phyloP scores from a whole-genome alignment of 2,797 vertebrate genomes.

The Gallirallus australis region DNA sequence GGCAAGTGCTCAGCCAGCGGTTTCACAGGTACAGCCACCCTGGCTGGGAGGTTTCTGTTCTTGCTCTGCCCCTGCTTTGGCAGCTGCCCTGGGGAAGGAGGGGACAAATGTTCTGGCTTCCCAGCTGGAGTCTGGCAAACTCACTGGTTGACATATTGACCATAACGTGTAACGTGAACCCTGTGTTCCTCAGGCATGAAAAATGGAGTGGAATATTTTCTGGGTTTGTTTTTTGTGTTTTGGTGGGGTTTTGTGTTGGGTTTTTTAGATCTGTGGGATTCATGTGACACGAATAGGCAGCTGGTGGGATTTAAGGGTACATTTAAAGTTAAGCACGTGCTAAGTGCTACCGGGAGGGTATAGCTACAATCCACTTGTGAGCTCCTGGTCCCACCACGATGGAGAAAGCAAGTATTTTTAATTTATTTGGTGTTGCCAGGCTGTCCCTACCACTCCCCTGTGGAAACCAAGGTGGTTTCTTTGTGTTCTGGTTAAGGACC shows the following conservation, averaged over 20 bases:
- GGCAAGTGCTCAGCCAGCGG: fast-evolving
- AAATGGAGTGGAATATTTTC: neutral
- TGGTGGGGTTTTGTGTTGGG: neutral
- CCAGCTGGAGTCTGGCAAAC: neutral
- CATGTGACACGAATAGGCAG: neutral
- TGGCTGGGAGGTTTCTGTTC: neutral
- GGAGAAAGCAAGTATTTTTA: neutral
- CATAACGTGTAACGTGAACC: fast-evolving
- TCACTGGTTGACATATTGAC: neutral
- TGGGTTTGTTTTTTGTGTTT: too few species aligned
- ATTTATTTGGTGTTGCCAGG: neutral
- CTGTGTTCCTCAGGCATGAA: neutral
- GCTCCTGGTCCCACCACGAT: neutral
- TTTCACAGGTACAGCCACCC: neutral
- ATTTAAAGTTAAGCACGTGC: neutral
- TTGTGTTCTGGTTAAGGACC: neutral
- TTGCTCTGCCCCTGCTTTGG: neutral
- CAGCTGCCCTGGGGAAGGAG: neutral
- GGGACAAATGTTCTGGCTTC: neutral
- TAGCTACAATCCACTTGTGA: neutral
- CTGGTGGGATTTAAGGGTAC: neutral
- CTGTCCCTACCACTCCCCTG: neutral
- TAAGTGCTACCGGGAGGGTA: neutral
- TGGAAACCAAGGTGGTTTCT: neutral
- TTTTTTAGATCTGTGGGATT: neutral